Percentiles rank a stretch among this genome's conserved stretches.
These are phyloP conservation scores for Shargacucullia verbasci DNA, from an alignment of 2,888 invertebrate genomes.

Conservation along the genomic window DNA sequence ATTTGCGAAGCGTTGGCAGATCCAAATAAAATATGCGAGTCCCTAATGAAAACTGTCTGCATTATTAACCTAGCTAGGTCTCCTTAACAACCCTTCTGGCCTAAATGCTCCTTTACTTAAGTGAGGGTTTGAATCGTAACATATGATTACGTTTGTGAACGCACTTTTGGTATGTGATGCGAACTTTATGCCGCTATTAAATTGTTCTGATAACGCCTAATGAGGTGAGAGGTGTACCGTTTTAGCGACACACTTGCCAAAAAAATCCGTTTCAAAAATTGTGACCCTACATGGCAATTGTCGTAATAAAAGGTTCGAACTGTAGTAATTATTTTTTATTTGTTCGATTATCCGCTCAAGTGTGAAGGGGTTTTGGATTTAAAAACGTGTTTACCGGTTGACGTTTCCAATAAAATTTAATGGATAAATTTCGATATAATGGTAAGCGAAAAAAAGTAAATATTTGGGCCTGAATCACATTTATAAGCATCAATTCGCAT, in stretches of 20 bases:
- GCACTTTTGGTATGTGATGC: constrained; percentile 53
- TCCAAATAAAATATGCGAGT: constrained; percentile 73
- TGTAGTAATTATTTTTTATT: constrained; percentile 54
- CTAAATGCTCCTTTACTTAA: constrained; percentile 50
- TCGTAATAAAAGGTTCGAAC: constrained; percentile 49
- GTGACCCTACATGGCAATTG: constrained; percentile 40
- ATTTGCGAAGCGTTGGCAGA: constrained; percentile 69
- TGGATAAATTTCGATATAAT: constrained; percentile 1
- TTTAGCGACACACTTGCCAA: constrained; percentile 36
- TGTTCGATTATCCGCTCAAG: constrained; percentile 38
- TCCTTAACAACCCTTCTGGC: constrained; percentile 57
- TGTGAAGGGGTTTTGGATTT: constrained; percentile 29
- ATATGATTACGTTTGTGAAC: constrained; percentile 38
- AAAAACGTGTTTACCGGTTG: constrained; percentile 25
- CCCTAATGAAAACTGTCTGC: constrained; percentile 73
- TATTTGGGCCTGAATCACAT: too few species aligned
- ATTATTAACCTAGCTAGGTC: constrained; percentile 64
- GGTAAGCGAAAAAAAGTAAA: too few species aligned
- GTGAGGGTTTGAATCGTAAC: constrained; percentile 56
- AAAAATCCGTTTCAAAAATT: constrained; percentile 43
- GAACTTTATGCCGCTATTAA: constrained; percentile 55
- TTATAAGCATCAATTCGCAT: too few species aligned
- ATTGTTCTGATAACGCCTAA: constrained; percentile 55
- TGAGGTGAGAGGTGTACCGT: constrained; percentile 35
- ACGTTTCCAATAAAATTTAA: constrained; percentile 32